These are phyloP conservation scores for Euclidia mi DNA, from an alignment of 2,888 invertebrate species.

Conservation along the genomic window DNA sequence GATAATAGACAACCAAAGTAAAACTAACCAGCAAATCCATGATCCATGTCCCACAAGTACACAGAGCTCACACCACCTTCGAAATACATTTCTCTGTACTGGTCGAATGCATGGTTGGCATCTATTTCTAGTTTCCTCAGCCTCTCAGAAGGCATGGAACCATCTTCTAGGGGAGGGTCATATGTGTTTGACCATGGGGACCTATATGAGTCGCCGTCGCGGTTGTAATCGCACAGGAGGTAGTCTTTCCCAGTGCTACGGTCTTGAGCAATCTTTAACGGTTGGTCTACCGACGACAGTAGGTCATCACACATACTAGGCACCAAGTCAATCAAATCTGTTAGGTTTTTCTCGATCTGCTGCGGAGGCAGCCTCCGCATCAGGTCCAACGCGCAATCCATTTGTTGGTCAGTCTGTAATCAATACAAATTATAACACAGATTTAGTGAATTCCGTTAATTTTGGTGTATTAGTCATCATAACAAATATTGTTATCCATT, in stretches of 20 bases:
- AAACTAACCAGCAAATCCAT: slow-evolving; percentile 96
- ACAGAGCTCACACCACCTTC: slow-evolving; percentile 99
- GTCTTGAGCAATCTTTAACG: slow-evolving; percentile 98
- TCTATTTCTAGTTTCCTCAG: slow-evolving; percentile 98
- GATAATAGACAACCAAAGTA: not conserved
- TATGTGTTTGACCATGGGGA: slow-evolving; percentile 99
- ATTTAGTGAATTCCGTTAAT: slow-evolving; percentile 59
- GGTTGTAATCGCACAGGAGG: slow-evolving; percentile 99
- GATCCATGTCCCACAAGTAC: slow-evolving; percentile 99
- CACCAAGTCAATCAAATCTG: slow-evolving; percentile 99
- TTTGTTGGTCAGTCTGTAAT: slow-evolving; percentile 97
- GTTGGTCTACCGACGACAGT: slow-evolving; percentile 99
- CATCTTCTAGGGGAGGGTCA: slow-evolving; percentile 99
- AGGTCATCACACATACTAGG: slow-evolving; percentile 99
- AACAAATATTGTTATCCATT: slow-evolving; percentile 67
- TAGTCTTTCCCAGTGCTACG: slow-evolving; percentile 99
- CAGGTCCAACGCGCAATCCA: slow-evolving; percentile 99
- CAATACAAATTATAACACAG: slow-evolving; percentile 54
- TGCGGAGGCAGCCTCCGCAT: slow-evolving; percentile 99
- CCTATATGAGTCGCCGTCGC: slow-evolving; percentile 99
- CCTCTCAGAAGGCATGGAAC: slow-evolving; percentile 99
- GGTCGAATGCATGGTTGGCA: slow-evolving; percentile 99
- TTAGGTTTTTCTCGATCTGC: slow-evolving; percentile 99
- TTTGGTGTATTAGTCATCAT: slow-evolving; percentile 85
- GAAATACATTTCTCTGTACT: slow-evolving; percentile 99